Percentiles rank a stretch among this genome's conserved stretches.
Evolutionary conservation across 2,113 vertebrate species (phyloP).

Genomic region (Larimichthys crocea): DNA sequence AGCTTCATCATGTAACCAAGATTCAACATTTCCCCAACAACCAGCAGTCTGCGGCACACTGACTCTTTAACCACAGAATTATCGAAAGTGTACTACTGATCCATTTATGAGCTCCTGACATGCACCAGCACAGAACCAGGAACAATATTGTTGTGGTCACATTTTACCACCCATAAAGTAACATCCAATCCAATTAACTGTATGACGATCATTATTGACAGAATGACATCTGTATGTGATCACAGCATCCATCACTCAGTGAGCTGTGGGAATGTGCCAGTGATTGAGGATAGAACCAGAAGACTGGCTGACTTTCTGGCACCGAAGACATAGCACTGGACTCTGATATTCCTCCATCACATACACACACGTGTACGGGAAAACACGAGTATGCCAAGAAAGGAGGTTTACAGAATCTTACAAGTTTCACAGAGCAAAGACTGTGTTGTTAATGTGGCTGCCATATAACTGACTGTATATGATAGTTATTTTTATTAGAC

Average conservation of each 20-base stretch:
- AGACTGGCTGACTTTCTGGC: constrained; percentile 50
- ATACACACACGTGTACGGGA: constrained; percentile 55
- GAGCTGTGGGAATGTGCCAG: constrained; percentile 38
- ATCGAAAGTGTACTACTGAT: neutral
- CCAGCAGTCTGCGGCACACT: neutral
- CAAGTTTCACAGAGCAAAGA: no score
- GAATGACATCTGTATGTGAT: neutral
- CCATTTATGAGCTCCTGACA: no score
- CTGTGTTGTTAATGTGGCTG: constrained; percentile 87
- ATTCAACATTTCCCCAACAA: neutral
- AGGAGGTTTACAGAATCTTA: constrained; percentile 31
- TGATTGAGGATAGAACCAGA: constrained; percentile 66
- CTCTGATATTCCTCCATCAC: constrained; percentile 63
- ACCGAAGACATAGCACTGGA: constrained; percentile 67
- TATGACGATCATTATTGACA: neutral
- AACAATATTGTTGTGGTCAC: neutral
- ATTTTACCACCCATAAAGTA: neutral
- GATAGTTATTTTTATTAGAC: no score
- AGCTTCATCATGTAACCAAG: neutral
- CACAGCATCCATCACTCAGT: neutral
- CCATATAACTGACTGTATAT: no score
- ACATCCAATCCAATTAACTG: neutral
- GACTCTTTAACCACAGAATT: neutral
- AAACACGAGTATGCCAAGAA: constrained; percentile 59
- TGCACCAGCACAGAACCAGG: neutral